Conservation (phyloP, 1,140 invertebrate genomes). For the Drosophila orena region DNA sequence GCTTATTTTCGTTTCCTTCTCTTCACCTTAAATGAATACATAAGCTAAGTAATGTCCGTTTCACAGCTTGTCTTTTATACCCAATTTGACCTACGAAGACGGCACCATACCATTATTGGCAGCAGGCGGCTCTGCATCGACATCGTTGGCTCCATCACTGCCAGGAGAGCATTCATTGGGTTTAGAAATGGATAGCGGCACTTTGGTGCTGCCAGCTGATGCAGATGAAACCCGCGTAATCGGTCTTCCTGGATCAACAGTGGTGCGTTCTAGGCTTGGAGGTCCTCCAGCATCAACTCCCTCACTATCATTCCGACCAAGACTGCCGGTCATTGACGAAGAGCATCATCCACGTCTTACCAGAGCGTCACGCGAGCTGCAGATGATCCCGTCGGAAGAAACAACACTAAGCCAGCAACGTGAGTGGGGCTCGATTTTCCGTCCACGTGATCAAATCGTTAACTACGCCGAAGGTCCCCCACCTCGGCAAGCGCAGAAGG, state of each 20-base stretch:
- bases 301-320: constrained; percentile 24
- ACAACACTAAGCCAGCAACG: constrained; percentile 2
- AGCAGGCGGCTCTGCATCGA: background rate
- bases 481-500: background rate
- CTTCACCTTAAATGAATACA: background rate
- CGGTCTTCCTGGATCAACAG: background rate
- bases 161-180: constrained; percentile 8
- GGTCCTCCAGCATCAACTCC: constrained; percentile 29
- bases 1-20: background rate
- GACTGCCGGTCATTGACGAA: constrained; percentile 56
- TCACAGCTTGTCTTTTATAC: constrained; percentile 19
- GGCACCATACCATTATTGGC: constrained; percentile 1
- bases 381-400: constrained; percentile 1
- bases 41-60: constrained; percentile 16
- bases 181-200: background rate
- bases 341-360: constrained; percentile 23
- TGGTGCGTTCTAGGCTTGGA: constrained; percentile 5
- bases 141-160: background rate
- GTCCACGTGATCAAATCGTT: constrained; percentile 14
- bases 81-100: constrained; percentile 4
- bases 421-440: constrained; percentile 47
- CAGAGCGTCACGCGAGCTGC: constrained; percentile 18
- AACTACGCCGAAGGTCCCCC: constrained; percentile 19
- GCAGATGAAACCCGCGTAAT: background rate
- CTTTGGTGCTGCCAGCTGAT: background rate